phyloP scores from a whole-genome alignment of 1,140 invertebrate species.

The Phymastichus coffea region DNA sequence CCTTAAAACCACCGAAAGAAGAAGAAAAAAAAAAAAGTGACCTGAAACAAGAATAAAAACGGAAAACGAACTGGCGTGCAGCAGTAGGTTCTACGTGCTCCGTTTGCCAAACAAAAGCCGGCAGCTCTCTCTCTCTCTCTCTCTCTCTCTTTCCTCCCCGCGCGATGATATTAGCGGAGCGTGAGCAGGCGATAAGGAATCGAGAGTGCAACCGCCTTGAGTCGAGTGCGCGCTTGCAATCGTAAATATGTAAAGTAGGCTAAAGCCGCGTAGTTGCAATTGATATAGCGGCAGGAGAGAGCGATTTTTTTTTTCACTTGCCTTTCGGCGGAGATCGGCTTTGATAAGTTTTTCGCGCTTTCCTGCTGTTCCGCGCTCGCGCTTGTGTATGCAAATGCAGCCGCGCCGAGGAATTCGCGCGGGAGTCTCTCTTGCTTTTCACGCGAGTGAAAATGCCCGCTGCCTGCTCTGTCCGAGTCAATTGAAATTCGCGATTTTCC shows the following conservation, averaged over 20 bases:
- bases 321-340: not conserved
- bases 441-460: not conserved
- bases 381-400: slow-evolving; percentile 7
- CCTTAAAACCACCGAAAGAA: too few relatives aligned
- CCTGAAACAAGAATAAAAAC: too few relatives aligned
- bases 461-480: too few relatives aligned
- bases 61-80: too few relatives aligned
- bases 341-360: slow-evolving; percentile 12
- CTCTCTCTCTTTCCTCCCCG: not conserved
- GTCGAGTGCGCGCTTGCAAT: too few relatives aligned
- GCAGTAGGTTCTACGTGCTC: slow-evolving; percentile 23
- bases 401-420: too few relatives aligned
- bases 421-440: too few relatives aligned
- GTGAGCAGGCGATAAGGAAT: slow-evolving; percentile 8
- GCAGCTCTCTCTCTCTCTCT: too few relatives aligned
- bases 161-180: slow-evolving; percentile 16
- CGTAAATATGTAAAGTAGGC: slow-evolving; percentile 28
- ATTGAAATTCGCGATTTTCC: too few relatives aligned
- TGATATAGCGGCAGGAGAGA: slow-evolving; percentile 10
- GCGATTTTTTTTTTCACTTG: not conserved
- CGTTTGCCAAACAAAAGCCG: slow-evolving; percentile 19
- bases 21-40: too few relatives aligned
- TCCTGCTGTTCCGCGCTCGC: not conserved
- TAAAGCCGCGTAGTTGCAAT: slow-evolving; percentile 1
- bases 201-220: too few relatives aligned